Base-by-base conservation (phyloP, 2,888 invertebrate species). In the Falcaria lacertinaria region DNA sequence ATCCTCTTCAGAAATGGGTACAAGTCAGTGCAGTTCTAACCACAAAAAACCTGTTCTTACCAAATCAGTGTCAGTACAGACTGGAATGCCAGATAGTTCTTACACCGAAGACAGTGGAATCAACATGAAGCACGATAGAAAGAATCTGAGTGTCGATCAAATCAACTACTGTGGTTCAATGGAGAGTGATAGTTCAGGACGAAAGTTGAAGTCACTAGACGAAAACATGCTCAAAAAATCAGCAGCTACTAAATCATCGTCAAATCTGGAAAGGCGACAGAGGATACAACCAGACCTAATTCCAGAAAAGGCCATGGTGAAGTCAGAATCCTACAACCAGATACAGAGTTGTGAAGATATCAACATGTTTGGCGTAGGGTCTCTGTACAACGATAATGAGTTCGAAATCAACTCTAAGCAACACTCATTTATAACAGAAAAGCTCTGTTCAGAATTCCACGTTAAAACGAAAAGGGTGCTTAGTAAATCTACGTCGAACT, bases 401-500 rank as follows among this genome's bases (percentile, higher is more conserved):
- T 91, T 88, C 41, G 89, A 89, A 80, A 87, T 89, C 6, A 88
- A 88, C 59, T 88, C 73, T 53, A 90, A 90, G 49, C 91, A 91
- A 42, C 91, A 92, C 58, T 93, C 93, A 0, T 93, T 90, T 52
- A 93, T 93, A 33, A 93, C 93, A 11, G 92, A 93, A 57, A 92
- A 93, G 59, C 78, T 93, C 19, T 93, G 92, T 73, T 92, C 92
- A 2, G 93, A 93, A 72, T 93, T 93, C 60, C 93, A 93, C 57
- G 93, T 93, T 0, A 93, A 93, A 76, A 93, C 93, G 4, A 93
- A 93, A 61, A 86, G 91, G 54, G 90, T 90, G 34, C 82, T 92
- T 2, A 92, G 92, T 60, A 92, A 92, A 68, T 92, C 92, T 2
- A 92, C 92, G 0, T 92, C 92, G 1, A 92, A 92, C 65, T 74